These are phyloP conservation scores for Argyresthia goedartella DNA, from an alignment of 2,888 invertebrate species.

Conservation along the genomic window DNA sequence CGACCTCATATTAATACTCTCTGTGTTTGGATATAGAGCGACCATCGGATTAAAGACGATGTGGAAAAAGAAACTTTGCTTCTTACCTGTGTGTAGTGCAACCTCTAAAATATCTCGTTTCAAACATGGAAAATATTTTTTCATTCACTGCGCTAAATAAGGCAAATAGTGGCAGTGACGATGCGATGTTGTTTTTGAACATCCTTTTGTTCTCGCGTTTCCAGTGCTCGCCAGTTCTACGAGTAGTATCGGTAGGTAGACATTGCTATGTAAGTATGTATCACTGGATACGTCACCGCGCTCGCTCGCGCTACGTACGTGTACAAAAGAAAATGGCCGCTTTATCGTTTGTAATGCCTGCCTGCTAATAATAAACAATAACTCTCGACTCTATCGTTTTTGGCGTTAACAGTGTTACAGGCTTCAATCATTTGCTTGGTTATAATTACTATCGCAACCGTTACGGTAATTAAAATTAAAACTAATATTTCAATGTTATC, in stretches of 20 bases:
- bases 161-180: conserved; percentile 7
- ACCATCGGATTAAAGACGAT: too few relatives aligned
- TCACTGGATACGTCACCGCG: conserved; percentile 27
- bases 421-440: too few relatives aligned
- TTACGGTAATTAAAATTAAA: too few relatives aligned
- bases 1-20: too few relatives aligned
- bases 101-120: too few relatives aligned
- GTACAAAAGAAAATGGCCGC: conserved; percentile 41
- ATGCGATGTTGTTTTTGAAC: conserved; percentile 34
- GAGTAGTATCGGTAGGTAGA: conserved; percentile 32
- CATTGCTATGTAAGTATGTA: conserved; percentile 26
- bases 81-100: too few relatives aligned
- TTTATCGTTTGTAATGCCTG: conserved; percentile 1
- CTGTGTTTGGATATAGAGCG: too few relatives aligned
- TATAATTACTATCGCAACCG: too few relatives aligned
- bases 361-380: conserved; percentile 1
- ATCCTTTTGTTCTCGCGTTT: conserved; percentile 49
- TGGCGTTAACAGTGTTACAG: too few relatives aligned
- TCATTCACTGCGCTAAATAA: neutral
- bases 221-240: conserved; percentile 29
- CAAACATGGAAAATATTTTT: too few relatives aligned
- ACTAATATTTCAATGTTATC: too few relatives aligned
- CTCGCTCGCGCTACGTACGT: conserved; percentile 31
- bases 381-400: neutral
- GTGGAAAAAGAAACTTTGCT: too few relatives aligned